Evolutionary conservation across 2,797 vertebrate species (phyloP), one percentile per base, ranked within the genome.

Genomic region (Pantherophis alleghaniensis): DNA sequence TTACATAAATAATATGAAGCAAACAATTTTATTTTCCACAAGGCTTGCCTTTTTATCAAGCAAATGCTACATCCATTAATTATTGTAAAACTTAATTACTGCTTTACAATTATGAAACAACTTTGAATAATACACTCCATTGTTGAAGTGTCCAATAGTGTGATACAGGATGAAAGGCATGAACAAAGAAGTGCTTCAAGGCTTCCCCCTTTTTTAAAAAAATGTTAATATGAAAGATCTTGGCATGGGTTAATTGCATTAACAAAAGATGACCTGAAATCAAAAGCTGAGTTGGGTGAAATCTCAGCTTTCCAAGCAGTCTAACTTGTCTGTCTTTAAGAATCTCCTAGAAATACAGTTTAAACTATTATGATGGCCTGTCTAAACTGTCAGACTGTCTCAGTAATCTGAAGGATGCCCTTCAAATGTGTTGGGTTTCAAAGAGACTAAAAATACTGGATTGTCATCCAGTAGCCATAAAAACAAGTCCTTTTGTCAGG

Each of bases 331-430:
- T 96, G 96, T 97, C 97, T 96, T 93, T 89, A 95, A 91, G 96
- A 97, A 97, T 97, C 92, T 97, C 96, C 95, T 91, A 96, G 57
- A 97, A 97, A 93, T 93, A 87, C 97, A 97, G 97, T 95, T 92
- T 97, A 96, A 97, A 94, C 95, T 94, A 90, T 56, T 93, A 91
- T 97, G 98, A 98, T 96, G 92, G 94, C 51, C 96, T 96, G 96
- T 98, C 97, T 95, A 94, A 97, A 95, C 96, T 97, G 97, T 97
- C 97, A 97, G 57, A 74, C 93, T 95, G 94, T 93, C 92, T 97
- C 87, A 97, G 94, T 94, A 94, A 83, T 95, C 87, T 96, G 96
- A 97, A 89, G 96, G 96, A 96, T 95, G n/a, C 51, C 56, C 95
- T 95, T 91, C 95, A 96, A 96, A 90, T 96, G 18, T 95, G 94